Base-by-base conservation (phyloP, 2,113 vertebrate genomes). In the Edolisoma coerulescens region DNA sequence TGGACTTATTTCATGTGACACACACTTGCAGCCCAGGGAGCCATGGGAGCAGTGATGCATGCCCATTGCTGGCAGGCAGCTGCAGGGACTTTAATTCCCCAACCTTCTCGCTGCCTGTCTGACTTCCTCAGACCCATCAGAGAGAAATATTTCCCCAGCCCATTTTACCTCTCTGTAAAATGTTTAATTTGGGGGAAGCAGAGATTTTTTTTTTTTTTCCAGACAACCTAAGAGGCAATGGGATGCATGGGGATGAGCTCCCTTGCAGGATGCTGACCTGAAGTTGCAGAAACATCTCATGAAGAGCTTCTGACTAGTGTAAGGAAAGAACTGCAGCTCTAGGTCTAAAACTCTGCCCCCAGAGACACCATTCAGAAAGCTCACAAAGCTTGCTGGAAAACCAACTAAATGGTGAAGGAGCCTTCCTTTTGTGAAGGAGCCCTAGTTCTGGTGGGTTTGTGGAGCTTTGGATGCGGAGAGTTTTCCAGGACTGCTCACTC, bases 81-180 rank as follows among this genome's bases (percentile, higher is more conserved):
- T 78, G 26, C 5, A 7, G 37, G 71, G 57, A 32, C 61, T 88
- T 85, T 24, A 6, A 14, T 49, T 75, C 57, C 56, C 39, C 49
- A 60, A 0, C 4, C 20, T 87, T 68, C 27, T 74, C 0, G 0
- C 37, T 73, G 45, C 39, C 68, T 49, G 16, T 59, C 63, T 90
- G 47, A 37, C 9, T 84, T 90, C 57, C 54, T 87, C 67, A 88
- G 19, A 44, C 28, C n/a, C 5, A 3, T 41, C 79, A 85, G n/a
- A 75, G 41, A 23, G 60, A 69, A 52, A 1, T 49, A 54, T n/a
- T 69, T 77, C 54, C 37, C 30, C 65, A 71, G 28, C 24, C 26
- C 8, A 27, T 50, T 49, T 86, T 83, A 22, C 17, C 14, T 32
- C 37, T 70, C 32, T 5, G 1, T 37, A 53, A 89, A 71, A 33